Base-by-base conservation (phyloP, 37 sponge, comb jelly and placozoan genomes). In the Cladorhizidae sp. region DNA sequence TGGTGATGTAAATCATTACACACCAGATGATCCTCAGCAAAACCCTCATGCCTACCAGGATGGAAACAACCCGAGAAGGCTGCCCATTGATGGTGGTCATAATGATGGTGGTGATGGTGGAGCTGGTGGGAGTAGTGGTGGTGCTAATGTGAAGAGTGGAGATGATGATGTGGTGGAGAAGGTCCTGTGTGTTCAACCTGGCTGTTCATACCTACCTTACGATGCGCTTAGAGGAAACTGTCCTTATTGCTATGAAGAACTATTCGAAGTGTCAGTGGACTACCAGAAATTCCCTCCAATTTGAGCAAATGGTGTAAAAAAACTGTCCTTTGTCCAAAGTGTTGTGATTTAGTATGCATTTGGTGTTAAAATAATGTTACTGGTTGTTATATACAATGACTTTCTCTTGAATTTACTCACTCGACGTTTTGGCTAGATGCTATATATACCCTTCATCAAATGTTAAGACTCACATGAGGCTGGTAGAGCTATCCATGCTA, bases 141-240 rank as follows among this genome's bases (percentile, higher is more conserved):
- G 22, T 21, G 52, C 40, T 20, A 2, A 26, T 25, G 29, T 51
- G 17, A 28, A 7, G 29, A 51, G 5, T 39, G 69, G 37, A 31
- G 57, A 57, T 56, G 33, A 28, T 32, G 57, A 55, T 21, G 35
- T 33, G 2, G 50, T 36, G 21, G 57, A 28, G 23, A 87, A 87
- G 59, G 11, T 38, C 37, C 75, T 87, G n/a, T 87, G 88, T 61
- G 45, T 3, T 8, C 67, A 42, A 40, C n/a, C 82, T 55, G 88
- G 88, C 1, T 87, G 88, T 40, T 74, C 71, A 25, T 87, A 74
- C 64, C 61, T 75, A 40, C 82, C 43, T 1, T 49, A 70, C 7
- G 3, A 14, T 12, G 72, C 69, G 6, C 63, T 85, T 29, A 52
- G 40, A 6, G 38, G 38, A 6, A 28, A 72, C 0, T 85, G 85